Evolutionary conservation across 2,113 vertebrate genomes (phyloP).

Genomic region (Columba livia): DNA sequence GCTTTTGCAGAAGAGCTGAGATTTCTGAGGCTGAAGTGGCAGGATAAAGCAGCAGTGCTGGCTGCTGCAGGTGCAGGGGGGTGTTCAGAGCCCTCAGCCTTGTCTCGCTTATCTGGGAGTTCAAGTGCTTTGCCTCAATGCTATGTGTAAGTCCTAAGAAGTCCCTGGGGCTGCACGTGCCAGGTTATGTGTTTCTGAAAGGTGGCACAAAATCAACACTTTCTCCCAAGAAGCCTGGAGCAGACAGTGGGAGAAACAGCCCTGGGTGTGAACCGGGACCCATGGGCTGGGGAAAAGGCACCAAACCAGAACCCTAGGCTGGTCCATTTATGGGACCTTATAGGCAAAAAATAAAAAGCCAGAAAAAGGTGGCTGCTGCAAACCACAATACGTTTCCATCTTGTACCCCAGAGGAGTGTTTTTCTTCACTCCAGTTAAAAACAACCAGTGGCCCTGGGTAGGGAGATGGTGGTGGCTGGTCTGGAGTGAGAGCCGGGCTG

Average conservation of each 20-base stretch:
- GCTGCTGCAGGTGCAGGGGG: too few species aligned
- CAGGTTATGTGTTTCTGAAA: not conserved
- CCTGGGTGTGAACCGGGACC: rapidly evolving
- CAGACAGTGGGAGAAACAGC: too few species aligned
- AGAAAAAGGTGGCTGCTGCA: not conserved
- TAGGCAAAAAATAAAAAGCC: not conserved
- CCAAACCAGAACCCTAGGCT: not conserved
- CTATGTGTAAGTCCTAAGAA: rapidly evolving
- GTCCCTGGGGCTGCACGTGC: not conserved
- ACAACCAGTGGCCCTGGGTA: not conserved
- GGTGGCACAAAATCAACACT: rapidly evolving
- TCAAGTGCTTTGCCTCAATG: rapidly evolving
- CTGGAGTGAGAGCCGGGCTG: not conserved
- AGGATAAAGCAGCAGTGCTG: rapidly evolving
- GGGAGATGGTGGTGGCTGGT: not conserved
- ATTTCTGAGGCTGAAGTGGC: not conserved
- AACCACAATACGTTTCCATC: rapidly evolving
- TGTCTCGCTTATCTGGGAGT: rapidly evolving
- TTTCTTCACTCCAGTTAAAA: not conserved
- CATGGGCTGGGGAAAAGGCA: not conserved
- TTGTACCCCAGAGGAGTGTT: rapidly evolving
- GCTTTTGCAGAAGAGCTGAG: not conserved
- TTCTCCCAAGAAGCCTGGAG: not conserved
- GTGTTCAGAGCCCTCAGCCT: not conserved
- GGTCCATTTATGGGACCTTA: rapidly evolving